Percentiles rank a stretch among this genome's conserved stretches.
Conservation (phyloP, 2,888 invertebrate species). For the Drosophila stalkeri region DNA sequence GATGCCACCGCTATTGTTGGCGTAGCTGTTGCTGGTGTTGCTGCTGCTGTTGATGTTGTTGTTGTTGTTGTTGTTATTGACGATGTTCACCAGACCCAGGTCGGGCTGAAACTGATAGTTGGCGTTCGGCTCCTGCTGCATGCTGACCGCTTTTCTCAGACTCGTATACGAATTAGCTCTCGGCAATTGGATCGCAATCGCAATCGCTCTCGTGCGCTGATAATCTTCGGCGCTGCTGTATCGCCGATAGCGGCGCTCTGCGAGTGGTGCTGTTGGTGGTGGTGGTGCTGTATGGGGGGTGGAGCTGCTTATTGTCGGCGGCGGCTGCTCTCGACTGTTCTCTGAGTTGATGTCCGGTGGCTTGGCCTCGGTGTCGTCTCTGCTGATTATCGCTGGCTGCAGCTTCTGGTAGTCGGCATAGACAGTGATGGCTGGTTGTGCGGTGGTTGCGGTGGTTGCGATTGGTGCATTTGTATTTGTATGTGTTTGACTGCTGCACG, state of each 20-base stretch:
- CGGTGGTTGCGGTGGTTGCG: constrained; percentile 37
- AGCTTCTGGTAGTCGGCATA: constrained; percentile 73
- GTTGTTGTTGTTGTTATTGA: constrained; percentile 65
- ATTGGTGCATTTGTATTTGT: constrained; percentile 22
- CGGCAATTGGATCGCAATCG: constrained; percentile 25
- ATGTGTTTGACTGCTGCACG: constrained; percentile 25
- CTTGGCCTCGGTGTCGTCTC: constrained; percentile 67
- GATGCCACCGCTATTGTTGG: constrained; percentile 42
- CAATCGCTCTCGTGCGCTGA: constrained; percentile 38
- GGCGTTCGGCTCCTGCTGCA: constrained; percentile 85
- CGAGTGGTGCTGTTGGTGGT: constrained; percentile 7
- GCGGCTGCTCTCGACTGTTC: constrained; percentile 24
- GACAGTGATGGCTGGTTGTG: constrained; percentile 43
- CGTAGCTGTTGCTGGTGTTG: constrained; percentile 27
- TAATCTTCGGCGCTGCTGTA: constrained; percentile 69
- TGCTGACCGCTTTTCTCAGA: constrained; percentile 75
- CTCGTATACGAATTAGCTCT: constrained; percentile 16
- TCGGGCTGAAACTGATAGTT: constrained; percentile 85
- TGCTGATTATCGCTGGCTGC: constrained; percentile 74
- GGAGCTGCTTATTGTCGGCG: background rate
- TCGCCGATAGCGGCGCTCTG: constrained; percentile 51
- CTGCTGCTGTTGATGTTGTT: constrained; percentile 32
- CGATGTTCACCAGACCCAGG: constrained; percentile 84
- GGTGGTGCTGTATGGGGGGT: background rate
- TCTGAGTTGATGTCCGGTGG: constrained; percentile 68